phyloP scores from a whole-genome alignment of 2,113 vertebrate species.

The Zingel zingel region DNA sequence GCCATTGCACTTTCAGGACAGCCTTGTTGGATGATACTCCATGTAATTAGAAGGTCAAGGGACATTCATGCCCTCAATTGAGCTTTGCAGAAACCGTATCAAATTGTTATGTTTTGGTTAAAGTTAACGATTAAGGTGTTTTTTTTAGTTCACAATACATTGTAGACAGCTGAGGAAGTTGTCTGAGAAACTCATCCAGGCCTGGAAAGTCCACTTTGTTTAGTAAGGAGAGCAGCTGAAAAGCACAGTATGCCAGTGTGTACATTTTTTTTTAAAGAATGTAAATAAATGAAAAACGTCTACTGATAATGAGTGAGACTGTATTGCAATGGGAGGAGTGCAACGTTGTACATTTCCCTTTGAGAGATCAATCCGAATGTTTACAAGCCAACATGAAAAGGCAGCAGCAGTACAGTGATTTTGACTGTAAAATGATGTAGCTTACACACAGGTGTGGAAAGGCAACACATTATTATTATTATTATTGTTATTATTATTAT shows the following conservation, averaged over 20 bases:
- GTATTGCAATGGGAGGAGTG: neutral
- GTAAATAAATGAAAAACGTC: constrained; percentile 41
- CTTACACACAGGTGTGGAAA: neutral
- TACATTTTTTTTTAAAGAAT: constrained; percentile 56
- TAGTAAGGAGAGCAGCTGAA: neutral
- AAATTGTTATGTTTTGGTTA: neutral
- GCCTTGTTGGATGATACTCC: constrained; percentile 3
- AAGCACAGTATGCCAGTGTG: constrained; percentile 6
- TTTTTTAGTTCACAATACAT: neutral
- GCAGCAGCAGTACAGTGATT: neutral
- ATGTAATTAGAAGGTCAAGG: neutral
- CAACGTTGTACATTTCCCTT: neutral
- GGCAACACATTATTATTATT: neutral
- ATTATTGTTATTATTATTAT: neutral
- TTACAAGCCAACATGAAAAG: neutral
- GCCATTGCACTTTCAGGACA: constrained; percentile 47
- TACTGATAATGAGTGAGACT: constrained; percentile 5
- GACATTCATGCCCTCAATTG: constrained; percentile 17
- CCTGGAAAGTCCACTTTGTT: neutral
- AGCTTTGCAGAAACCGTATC: neutral
- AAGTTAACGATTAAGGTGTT: neutral
- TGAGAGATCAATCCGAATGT: neutral
- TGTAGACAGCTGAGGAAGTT: neutral
- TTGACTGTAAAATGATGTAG: neutral
- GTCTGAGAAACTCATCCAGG: neutral